phyloP scores from a whole-genome alignment of 2,113 vertebrate genomes.

The Cheilinus undulatus region DNA sequence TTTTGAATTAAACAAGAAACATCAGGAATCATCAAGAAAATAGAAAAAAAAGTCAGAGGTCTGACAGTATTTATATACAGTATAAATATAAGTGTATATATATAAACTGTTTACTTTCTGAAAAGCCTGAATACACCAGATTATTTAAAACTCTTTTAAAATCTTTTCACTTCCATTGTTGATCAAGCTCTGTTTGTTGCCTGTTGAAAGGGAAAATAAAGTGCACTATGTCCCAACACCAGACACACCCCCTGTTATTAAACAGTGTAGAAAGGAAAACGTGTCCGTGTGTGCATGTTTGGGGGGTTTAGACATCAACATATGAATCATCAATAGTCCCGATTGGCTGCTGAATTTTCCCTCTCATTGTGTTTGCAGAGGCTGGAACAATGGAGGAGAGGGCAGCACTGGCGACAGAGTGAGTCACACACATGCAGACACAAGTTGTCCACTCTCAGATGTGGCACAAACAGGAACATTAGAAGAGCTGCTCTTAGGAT shows the following conservation, averaged over 20 bases:
- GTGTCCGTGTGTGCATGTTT: neutral
- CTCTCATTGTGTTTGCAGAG: constrained; percentile 79
- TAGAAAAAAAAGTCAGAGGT: too few relatives aligned
- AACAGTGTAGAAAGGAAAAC: constrained; percentile 68
- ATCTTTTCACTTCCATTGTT: constrained; percentile 22
- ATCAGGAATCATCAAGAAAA: too few relatives aligned
- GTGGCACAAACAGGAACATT: constrained; percentile 29
- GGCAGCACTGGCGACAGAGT: constrained; percentile 26
- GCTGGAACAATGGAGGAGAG: constrained; percentile 78
- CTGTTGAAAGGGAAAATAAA: constrained; percentile 55
- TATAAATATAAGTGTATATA: too few relatives aligned
- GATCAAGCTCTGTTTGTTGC: constrained; percentile 22
- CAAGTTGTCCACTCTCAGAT: neutral
- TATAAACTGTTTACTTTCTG: too few relatives aligned
- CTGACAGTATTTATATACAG: too few relatives aligned
- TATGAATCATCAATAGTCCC: constrained; percentile 77
- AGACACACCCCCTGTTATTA: constrained; percentile 52
- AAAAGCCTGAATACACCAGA: neutral
- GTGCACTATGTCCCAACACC: constrained; percentile 31
- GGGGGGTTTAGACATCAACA: constrained; percentile 58
- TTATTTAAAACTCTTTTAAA: constrained; percentile 4
- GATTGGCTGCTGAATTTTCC: constrained; percentile 67
- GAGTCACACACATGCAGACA: constrained; percentile 67
- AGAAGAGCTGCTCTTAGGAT: neutral
- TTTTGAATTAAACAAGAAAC: too few relatives aligned